Evolutionary conservation across 2,888 invertebrate species (phyloP).

Genomic region (Macaria notata): DNA sequence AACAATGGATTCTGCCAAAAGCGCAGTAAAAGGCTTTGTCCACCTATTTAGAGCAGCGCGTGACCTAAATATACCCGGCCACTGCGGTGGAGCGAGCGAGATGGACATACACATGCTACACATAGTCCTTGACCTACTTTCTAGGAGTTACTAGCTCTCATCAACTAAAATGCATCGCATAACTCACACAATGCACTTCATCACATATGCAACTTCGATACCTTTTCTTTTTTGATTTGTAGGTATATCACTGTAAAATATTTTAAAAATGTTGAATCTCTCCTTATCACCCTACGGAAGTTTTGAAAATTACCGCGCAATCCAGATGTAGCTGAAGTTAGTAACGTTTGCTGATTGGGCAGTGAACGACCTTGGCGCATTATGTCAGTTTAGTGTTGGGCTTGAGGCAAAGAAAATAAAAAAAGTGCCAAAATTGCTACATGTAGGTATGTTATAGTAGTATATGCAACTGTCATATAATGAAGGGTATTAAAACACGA

Average conservation of each 20-base stretch:
- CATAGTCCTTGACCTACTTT: constrained; percentile 56
- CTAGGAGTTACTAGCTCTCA: constrained; percentile 8
- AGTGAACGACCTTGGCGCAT: constrained; percentile 65
- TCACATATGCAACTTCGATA: too few relatives aligned
- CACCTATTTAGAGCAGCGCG: constrained; percentile 35
- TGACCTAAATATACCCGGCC: constrained; percentile 42
- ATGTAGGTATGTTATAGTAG: too few relatives aligned
- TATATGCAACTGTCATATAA: too few relatives aligned
- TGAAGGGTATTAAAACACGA: too few relatives aligned
- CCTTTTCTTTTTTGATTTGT: too few relatives aligned
- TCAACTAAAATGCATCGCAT: too few relatives aligned
- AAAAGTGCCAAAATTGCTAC: too few relatives aligned
- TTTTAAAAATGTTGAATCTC: neutral
- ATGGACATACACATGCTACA: constrained; percentile 39
- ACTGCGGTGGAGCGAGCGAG: constrained; percentile 46
- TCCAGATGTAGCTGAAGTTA: constrained; percentile 49
- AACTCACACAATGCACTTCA: too few relatives aligned
- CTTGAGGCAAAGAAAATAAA: neutral
- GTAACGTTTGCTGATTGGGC: constrained; percentile 52
- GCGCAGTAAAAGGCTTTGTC: constrained; percentile 33
- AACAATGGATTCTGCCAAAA: constrained; percentile 17
- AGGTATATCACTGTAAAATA: too few relatives aligned
- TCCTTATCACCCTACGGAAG: constrained; percentile 23
- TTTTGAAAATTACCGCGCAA: constrained; percentile 43
- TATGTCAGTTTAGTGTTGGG: constrained; percentile 59